A percentile compares a stretch with the other conserved stretches of the same genome.
phyloP scores from a whole-genome alignment of 1,140 invertebrate genomes.

The Littorina saxatilis region DNA sequence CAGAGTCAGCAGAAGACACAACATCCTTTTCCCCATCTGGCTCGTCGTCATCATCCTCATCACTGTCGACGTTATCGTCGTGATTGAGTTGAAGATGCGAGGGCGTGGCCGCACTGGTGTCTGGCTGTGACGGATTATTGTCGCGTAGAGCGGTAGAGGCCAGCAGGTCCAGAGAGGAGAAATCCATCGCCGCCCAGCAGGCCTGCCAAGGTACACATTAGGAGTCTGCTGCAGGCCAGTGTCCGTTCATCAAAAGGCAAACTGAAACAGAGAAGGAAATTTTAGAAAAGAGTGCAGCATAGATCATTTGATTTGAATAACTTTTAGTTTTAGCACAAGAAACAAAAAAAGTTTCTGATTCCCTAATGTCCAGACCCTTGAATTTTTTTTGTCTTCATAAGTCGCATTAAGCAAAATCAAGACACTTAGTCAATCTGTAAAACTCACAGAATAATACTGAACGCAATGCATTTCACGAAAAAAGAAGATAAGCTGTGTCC shows the following conservation, averaged over 20 bases:
- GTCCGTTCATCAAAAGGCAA: background rate
- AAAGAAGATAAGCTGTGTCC: too few species aligned
- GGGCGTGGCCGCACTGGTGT: background rate
- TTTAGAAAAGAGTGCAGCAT: too few species aligned
- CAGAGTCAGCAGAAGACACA: background rate
- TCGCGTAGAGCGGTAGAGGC: conserved; percentile 65
- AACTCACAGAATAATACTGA: too few species aligned
- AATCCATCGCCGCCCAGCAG: conserved; percentile 53
- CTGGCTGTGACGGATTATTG: conserved; percentile 11
- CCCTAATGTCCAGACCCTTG: too few species aligned
- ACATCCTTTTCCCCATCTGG: conserved; percentile 9
- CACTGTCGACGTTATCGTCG: background rate
- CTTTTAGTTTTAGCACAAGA: too few species aligned
- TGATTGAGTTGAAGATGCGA: conserved; percentile 1
- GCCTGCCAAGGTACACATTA: conserved; percentile 18
- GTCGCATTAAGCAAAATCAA: too few species aligned
- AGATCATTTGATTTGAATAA: too few species aligned
- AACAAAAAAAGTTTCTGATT: too few species aligned
- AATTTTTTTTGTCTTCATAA: too few species aligned
- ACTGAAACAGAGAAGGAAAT: background rate
- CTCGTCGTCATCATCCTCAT: conserved; percentile 25
- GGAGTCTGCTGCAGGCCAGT: background rate
- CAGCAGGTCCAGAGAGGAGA: conserved; percentile 70
- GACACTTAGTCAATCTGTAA: too few species aligned
- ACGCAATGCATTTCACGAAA: too few species aligned